A percentile compares a stretch with the other conserved stretches of the same genome.
phyloP scores from a whole-genome alignment of 2,113 vertebrate species.

The Fulmarus glacialis region DNA sequence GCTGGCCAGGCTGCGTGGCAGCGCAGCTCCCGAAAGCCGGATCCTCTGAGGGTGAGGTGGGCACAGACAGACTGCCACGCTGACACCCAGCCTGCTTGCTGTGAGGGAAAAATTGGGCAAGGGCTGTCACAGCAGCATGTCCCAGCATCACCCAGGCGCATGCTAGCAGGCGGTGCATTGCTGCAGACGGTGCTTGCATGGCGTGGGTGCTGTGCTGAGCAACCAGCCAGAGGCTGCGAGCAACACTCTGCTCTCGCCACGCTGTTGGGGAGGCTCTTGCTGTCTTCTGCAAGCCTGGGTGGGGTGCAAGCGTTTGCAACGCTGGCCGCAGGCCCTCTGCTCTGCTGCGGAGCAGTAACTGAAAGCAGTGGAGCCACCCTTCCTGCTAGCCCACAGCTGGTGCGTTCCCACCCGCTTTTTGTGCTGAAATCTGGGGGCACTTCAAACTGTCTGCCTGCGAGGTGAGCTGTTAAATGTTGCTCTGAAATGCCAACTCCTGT shows the following conservation, averaged over 20 bases:
- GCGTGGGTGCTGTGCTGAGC: neutral
- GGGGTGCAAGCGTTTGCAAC: neutral
- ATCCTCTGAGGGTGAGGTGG: neutral
- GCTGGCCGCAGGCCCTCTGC: neutral
- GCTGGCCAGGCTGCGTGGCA: neutral
- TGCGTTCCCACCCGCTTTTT: neutral
- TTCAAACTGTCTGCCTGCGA: neutral
- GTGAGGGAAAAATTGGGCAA: neutral
- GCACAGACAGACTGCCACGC: rapidly evolving
- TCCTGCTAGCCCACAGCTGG: neutral
- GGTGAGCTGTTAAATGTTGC: neutral
- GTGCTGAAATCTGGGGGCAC: neutral
- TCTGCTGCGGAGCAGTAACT: neutral
- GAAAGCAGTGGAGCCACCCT: neutral
- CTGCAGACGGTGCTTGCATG: rapidly evolving
- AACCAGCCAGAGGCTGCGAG: neutral
- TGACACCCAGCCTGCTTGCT: neutral
- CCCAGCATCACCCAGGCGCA: rapidly evolving
- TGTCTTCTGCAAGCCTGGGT: neutral
- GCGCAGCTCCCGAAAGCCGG: neutral
- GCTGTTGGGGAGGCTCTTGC: neutral
- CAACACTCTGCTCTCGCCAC: neutral
- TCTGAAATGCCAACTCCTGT: rapidly evolving
- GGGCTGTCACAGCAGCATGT: neutral
- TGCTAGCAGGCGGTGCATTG: rapidly evolving